Conservation (phyloP, 2,888 invertebrate genomes). For the Temnothorax rugatulus region DNA sequence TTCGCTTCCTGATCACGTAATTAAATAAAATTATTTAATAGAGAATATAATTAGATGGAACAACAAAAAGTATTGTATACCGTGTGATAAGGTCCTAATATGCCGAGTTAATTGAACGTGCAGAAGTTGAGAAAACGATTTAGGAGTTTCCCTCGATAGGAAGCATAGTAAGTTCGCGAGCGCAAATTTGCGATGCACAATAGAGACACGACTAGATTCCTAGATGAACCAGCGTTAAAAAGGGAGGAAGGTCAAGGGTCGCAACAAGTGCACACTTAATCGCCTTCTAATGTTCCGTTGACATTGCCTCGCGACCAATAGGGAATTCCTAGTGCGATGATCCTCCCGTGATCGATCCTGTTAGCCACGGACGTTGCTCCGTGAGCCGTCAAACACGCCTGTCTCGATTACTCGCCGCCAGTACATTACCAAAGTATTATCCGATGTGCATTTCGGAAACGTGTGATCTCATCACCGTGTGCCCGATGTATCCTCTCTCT, state of each 20-base stretch:
- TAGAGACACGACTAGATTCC: conserved; percentile 39
- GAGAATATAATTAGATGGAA: neutral
- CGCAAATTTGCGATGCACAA: conserved; percentile 26
- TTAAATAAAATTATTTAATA: neutral
- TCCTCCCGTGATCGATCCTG: neutral
- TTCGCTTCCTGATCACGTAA: neutral
- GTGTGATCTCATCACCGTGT: conserved; percentile 50
- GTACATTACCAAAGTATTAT: conserved; percentile 57
- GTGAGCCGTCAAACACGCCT: conserved; percentile 18
- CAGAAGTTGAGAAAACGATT: neutral
- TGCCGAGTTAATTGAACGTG: conserved; percentile 15
- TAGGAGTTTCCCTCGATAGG: neutral
- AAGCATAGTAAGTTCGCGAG: conserved; percentile 10
- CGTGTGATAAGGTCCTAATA: neutral
- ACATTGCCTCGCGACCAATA: neutral
- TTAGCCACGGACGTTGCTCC: neutral
- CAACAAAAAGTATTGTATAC: neutral
- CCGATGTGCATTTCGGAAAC: conserved; percentile 49
- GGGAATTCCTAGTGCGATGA: neutral
- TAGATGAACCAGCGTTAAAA: conserved; percentile 5
- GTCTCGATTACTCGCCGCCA: conserved; percentile 57
- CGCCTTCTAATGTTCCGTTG: conserved; percentile 21
- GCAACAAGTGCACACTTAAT: conserved; percentile 7
- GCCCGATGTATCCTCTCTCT: conserved; percentile 10
- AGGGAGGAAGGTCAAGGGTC: neutral